Base-by-base conservation (phyloP, 2,797 vertebrate species). In the Borostomias antarcticus region DNA sequence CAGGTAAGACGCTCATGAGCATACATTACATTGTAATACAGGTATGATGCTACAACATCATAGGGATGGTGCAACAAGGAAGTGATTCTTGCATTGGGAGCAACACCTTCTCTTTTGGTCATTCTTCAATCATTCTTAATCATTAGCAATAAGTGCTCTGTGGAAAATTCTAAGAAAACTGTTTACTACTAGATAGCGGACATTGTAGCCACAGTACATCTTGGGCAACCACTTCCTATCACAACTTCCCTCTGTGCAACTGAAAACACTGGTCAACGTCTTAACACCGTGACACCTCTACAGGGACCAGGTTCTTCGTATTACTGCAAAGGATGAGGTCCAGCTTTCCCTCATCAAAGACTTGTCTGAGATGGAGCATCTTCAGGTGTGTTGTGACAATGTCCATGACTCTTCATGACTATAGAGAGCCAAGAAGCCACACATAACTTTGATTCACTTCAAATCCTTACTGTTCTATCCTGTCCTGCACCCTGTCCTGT, bases 301-400 rank as follows among this genome's bases (percentile, higher is more conserved):
- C 59, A 62, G 59, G 11, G 43, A 62, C 13, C 29, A 62, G 45
- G 59, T 62, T 17, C 59, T 62, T 62, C 59, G 59, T 32, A 62
- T 62, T 43, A 62, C 59, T 21, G 59, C 29, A 10, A 62, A 48
- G 45, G 45, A 62, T 62, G 45, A 32, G 43, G 26, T 19, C 59
- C 59, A 62, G 59, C 59, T 62, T 28, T 1, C 9, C 21, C 43
- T 48, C 10, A 10, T 62, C 25, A 26, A 50, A 8, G 45, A 32
- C 5, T n/a, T 62, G 29, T 2, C 43, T 62, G 59, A 45, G 43
- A 48, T 48, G 45, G 59, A 50, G 28, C 45, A 21, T 26, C 29
- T 62, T 15, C 10, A 50, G 15, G 45, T 62, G 25, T 17, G 28
- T 7, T 15, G 26, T 21, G n/a, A 48, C 29, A 21, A 37, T 15